Base-by-base conservation (phyloP, 2,888 invertebrate species). In the Pristionchus mayeri region DNA sequence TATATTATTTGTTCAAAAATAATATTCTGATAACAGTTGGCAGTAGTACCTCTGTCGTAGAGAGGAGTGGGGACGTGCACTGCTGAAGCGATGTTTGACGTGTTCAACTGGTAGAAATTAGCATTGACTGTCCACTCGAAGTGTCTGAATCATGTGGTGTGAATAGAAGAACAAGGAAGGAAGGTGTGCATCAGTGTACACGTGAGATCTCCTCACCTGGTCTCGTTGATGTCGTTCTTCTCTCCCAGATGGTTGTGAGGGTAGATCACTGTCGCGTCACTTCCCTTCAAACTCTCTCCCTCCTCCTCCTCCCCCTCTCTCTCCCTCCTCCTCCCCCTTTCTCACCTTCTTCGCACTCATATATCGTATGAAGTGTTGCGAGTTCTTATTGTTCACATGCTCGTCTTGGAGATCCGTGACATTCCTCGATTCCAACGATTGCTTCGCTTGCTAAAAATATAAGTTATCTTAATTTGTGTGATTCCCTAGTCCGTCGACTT, bases 41-140 rank as follows among this genome's bases (percentile, higher is more conserved):
- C 2, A 3, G 52, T 60, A 24, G 81, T 48, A 93, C 94, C 93
- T 91, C 93, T 90, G 87, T 94, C 93, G 88, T 93, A 94, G 44
- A 94, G 93, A 84, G 94, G 94, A n/a, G 94, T 94, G 1, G 94
- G 94, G 54, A 94, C 93, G 88, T 94, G 94, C 2, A 94, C 93
- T 21, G 94, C 94, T 27, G 92, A 93, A 6, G 90, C 90, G 21
- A 90, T 88, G 0, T 90, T 89, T 21, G 90, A 90, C 18, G 92
- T 92, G 16, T 87, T 85, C 44, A 92, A 86, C 16, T 88, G 87
- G 86, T 92, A 92, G 86, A 92, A 92, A 82, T 92, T 92, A 44
- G 90, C 91, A 86, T 92, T 92, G 34, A 89, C 87, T 2, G 86
- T 86, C 18, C 91, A 86, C 34, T 88, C 86, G 84, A 90, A 89